Evolutionary conservation across 1,140 invertebrate species (phyloP), one percentile per base, ranked within the genome.

Genomic region (Drosophila triauraria): DNA sequence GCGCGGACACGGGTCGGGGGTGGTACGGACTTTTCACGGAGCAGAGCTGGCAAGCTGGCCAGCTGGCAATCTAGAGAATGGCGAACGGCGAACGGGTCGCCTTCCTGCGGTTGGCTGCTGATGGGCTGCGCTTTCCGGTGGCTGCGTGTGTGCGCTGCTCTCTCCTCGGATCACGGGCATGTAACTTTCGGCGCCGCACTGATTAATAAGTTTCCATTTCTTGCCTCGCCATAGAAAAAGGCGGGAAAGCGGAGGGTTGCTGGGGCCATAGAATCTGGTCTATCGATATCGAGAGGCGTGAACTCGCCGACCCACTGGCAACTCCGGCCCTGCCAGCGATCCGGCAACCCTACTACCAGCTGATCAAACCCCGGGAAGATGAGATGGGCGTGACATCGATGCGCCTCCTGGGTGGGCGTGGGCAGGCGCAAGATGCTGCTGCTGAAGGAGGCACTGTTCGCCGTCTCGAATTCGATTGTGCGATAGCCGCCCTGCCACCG

Each of bases 211-310:
- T 50, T 35, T 35, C 12, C 59, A 58, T 68, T 38, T 46, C 30
- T 75, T n/a, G 53, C 59, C 70, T 63, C 40, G 46, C 59, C 70
- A 65, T 75, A 58, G 60, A 76, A 76, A 75, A 76, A 76, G 70
- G 74, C 74, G 74, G 74, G 74, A 76, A 75, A 75, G 53, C 42
- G 35, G 64, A 68, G 64, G 64, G 40, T 70, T 51, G 48, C 67
- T 43, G 54, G 20, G 54, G 13, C 30, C 50, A 32, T 50, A 10
- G 25, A 51, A 30, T 51, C 25, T 27, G 25, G 25, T 10, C 48
- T 20, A 54, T 35, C 51, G 53, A 54, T 54, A 54, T 13, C 46
- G 20, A 6, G 20, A 20, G 2, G 17, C n/a, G 10, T 40, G 30
- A 30, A 30, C 30, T 30, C 30, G 38, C 38, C 38, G 7, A 10